Percentiles rank a stretch among this genome's conserved stretches.
Conservation (phyloP, 2,797 vertebrate genomes). For the Potorous gilbertii region DNA sequence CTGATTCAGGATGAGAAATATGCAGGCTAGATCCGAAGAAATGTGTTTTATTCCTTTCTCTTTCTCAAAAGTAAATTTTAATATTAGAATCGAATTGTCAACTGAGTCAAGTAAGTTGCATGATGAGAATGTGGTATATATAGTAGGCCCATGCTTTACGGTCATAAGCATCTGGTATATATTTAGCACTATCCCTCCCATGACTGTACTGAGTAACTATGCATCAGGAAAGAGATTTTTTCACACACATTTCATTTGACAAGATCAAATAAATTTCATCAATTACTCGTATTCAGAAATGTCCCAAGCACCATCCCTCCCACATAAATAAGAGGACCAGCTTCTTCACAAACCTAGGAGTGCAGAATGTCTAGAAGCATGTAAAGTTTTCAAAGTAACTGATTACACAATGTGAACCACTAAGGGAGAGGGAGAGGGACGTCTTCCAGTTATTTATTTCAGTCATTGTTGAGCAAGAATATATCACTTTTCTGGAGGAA, state of each 20-base stretch:
- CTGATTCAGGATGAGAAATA: neutral
- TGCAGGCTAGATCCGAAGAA: neutral
- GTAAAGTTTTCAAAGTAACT: constrained; percentile 16
- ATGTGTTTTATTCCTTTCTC: neutral
- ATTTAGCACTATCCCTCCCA: neutral
- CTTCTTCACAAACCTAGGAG: constrained; percentile 13
- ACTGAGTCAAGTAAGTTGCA: neutral
- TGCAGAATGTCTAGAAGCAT: neutral
- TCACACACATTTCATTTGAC: constrained; percentile 44
- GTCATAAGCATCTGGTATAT: neutral
- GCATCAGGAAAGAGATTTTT: constrained; percentile 43
- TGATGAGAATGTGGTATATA: neutral
- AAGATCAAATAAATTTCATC: constrained; percentile 48
- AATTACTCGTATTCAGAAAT: constrained; percentile 31
- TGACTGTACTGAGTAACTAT: neutral
- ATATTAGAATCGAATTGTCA: neutral
- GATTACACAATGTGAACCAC: constrained; percentile 57
- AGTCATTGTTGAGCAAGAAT: constrained; percentile 77
- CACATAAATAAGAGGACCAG: constrained; percentile 47
- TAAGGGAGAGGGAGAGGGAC: constrained; percentile 17
- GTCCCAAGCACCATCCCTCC: neutral
- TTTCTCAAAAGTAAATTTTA: constrained; percentile 7
- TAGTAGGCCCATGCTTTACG: neutral
- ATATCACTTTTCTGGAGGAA: constrained; percentile 71
- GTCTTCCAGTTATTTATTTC: constrained; percentile 77